These are phyloP conservation scores for Formica exsecta DNA, from an alignment of 1,140 invertebrate species.

Conservation along the genomic window DNA sequence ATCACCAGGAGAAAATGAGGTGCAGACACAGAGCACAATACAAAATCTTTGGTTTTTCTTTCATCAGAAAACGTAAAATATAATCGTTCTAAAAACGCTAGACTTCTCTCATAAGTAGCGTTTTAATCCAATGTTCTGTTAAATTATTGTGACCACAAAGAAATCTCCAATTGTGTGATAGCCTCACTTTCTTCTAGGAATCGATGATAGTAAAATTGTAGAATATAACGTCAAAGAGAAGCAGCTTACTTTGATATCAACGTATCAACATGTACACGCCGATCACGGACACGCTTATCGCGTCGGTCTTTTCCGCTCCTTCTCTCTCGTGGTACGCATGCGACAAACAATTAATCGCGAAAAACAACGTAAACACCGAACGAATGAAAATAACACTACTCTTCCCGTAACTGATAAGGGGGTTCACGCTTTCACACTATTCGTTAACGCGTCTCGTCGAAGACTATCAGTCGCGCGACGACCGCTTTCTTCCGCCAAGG, in stretches of 20 bases:
- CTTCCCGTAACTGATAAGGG: conserved; percentile 74
- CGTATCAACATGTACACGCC: conserved; percentile 52
- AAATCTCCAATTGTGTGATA: neutral
- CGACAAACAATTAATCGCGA: conserved; percentile 53
- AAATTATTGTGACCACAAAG: neutral
- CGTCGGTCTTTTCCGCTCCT: conserved; percentile 55
- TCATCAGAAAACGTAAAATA: neutral
- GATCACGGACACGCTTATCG: conserved; percentile 41
- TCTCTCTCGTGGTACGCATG: conserved; percentile 37
- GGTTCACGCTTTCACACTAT: conserved; percentile 13
- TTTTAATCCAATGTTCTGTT: neutral
- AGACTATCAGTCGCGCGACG: conserved; percentile 69
- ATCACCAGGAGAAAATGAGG: conserved; percentile 13
- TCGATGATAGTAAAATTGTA: conserved; percentile 1
- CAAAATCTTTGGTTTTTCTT: neutral
- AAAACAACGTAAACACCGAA: conserved; percentile 6
- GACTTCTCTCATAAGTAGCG: neutral
- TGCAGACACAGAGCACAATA: neutral
- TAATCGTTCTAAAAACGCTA: neutral
- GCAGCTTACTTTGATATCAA: conserved; percentile 51
- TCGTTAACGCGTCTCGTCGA: conserved; percentile 63
- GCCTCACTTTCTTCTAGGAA: conserved; percentile 7
- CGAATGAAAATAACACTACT: conserved; percentile 6
- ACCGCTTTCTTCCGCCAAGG: conserved; percentile 30
- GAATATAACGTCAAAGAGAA: conserved; percentile 41